Base-by-base conservation (phyloP, 2,888 invertebrate genomes). In the Euphydryas editha region DNA sequence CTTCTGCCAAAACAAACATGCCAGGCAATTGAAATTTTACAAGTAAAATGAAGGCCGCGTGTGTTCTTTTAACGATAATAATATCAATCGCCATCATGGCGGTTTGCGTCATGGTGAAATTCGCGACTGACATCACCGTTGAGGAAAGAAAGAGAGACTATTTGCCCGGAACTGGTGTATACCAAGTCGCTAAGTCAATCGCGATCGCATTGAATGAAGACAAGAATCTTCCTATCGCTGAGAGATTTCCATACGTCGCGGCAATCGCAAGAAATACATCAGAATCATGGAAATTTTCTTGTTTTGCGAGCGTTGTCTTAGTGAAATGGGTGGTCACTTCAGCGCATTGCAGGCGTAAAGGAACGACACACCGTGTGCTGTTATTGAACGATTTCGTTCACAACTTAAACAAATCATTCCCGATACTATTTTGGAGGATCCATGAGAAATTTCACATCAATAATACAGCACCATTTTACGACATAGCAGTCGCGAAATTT, bases 31-130 rank as follows among this genome's bases (percentile, higher is more conserved):
- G 5, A 57, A 46, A 39, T 17, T 13, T 24, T 36, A 39, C 15
- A 54, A 44, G n/a, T n/a, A 51, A 68, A 68, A 89, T 90, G 88
- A 90, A 90, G 70, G 81, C 83, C 13, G 87, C 88, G 1, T 90
- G 89, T 46, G 74, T 89, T 0, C 80, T 87, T 1, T 67, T 91
- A 2, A 79, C 85, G 0, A 71, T 85, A 0, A 70, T 90, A 0
- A 88, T 89, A 3, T 55, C 79, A 0, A 77, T 90, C 0, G 87
- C 90, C 0, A 85, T 91, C 13, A 81, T 90, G 82, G 87, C 85
- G 0, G 86, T 91, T 0, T 86, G 89, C n/a, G 81, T 90, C 6
- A 90, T 91, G 91, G 89, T 91, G 15, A 91, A 90, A 64, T 90
- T 86, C 58, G 90, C 91, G 0, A 89, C 90, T 0, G 90, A 90